A percentile compares a stretch with the other conserved stretches of the same genome.
Conservation (phyloP, 2,888 invertebrate genomes). For the Chymomyza fuscimana region DNA sequence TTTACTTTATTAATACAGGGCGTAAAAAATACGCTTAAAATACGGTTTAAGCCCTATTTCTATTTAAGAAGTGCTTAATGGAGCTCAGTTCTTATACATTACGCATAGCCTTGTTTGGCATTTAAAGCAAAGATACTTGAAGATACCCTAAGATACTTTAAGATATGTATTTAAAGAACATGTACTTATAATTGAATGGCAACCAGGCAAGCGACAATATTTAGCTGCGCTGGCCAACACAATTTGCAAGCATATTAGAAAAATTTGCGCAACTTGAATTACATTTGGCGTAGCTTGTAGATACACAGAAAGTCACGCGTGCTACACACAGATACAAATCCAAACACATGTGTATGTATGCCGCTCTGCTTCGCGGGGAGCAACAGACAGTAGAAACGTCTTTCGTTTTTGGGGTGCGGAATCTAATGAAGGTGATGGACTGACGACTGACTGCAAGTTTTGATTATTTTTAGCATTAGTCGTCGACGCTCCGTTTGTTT, state of each 20-base stretch:
- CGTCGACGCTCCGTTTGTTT: slow-evolving; percentile 39
- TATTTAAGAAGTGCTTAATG: no score
- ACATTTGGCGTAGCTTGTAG: slow-evolving; percentile 8
- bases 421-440: slow-evolving; percentile 61
- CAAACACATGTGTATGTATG: no score
- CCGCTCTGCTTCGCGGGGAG: slow-evolving; percentile 46
- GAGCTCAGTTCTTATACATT: no score
- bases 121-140: background rate
- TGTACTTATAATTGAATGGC: slow-evolving; percentile 33
- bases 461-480: slow-evolving; percentile 52
- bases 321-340: background rate
- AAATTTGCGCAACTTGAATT: slow-evolving; percentile 26
- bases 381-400: slow-evolving; percentile 50
- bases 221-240: background rate
- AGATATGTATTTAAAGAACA: background rate
- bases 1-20: no score
- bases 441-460: slow-evolving; percentile 42
- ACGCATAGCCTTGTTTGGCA: no score
- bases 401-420: slow-evolving; percentile 37
- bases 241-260: slow-evolving; percentile 22
- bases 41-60: no score
- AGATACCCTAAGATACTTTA: background rate
- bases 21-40: no score
- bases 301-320: slow-evolving; percentile 18
- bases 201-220: slow-evolving; percentile 41